These are phyloP conservation scores for Lobophora halterata DNA, from an alignment of 2,888 invertebrate species.

Conservation along the genomic window DNA sequence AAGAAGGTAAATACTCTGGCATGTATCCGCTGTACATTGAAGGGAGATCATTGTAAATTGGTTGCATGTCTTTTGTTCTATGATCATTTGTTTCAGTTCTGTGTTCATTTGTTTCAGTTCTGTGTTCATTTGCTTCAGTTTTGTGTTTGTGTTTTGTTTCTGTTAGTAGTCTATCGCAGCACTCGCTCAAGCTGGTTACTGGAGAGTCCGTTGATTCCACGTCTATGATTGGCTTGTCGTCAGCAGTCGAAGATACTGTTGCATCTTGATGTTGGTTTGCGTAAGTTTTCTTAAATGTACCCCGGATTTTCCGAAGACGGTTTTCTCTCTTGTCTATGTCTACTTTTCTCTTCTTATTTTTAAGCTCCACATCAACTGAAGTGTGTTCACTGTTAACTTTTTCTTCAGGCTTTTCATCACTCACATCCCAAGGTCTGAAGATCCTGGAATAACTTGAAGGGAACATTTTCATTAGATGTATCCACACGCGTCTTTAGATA, in stretches of 20 bases:
- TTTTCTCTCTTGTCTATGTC: slow-evolving; percentile 61
- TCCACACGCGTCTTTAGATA: slow-evolving; percentile 56
- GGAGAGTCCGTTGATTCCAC: slow-evolving; percentile 47
- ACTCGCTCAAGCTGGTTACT: slow-evolving; percentile 60
- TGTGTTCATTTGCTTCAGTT: slow-evolving; percentile 9
- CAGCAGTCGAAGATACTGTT: slow-evolving; percentile 80
- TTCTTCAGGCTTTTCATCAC: slow-evolving; percentile 46
- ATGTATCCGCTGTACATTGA: slow-evolving; percentile 47
- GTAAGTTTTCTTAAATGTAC: slow-evolving; percentile 60
- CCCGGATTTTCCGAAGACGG: slow-evolving; percentile 70
- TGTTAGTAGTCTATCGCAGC: slow-evolving; percentile 61
- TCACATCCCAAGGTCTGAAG: slow-evolving; percentile 83
- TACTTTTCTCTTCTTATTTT: slow-evolving; percentile 46
- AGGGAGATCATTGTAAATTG: slow-evolving; percentile 27
- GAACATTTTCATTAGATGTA: slow-evolving; percentile 60
- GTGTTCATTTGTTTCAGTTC: slow-evolving; percentile 22
- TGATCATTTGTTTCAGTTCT: slow-evolving; percentile 2
- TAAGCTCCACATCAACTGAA: slow-evolving; percentile 36
- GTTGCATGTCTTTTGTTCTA: slow-evolving; percentile 11
- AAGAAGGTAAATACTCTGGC: slow-evolving; percentile 62
- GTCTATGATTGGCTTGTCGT: slow-evolving; percentile 37
- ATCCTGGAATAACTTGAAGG: slow-evolving; percentile 72
- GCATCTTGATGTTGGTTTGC: slow-evolving; percentile 72
- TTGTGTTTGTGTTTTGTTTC: slow-evolving; percentile 20
- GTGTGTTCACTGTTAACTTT: slow-evolving; percentile 34